Base-by-base conservation (phyloP, 1,140 invertebrate genomes). In the Panagrolaimus sp. region DNA sequence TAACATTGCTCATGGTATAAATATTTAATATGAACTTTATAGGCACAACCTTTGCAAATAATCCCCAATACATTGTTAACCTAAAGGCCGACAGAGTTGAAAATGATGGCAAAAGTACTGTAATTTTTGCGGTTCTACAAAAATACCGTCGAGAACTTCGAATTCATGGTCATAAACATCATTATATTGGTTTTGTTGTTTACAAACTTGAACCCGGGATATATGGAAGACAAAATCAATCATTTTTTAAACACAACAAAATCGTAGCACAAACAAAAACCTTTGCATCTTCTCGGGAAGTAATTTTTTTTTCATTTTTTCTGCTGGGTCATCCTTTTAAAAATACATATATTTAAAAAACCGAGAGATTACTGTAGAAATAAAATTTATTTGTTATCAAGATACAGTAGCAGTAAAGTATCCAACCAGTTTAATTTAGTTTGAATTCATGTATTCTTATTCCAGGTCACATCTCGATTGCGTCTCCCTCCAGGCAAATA, bases 101-200 rank as follows among this genome's bases (percentile, higher is more conserved):
- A 73, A 78, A 84, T 21, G 86, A 86, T 67, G 89, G 90, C 70
- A 90, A 92, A 67, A 97, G 94, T 86, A 98, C 95, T 0, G 89
- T 88, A 21, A 94, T 98, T 76, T 88, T 96, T 32, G 94, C 91
- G 0, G 84, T 97, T 1, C 87, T 89, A 82, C 88, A 89, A 80
- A 89, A 89, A 73, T 96, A 98, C 86, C 87, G 93, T 71, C 88
- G 95, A 78, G 90, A 93, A 28, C 91, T 94, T 76, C 88, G 91
- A 17, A 90, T 90, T 80, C 89, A 91, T 83, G 94, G 94, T 15
- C 87, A 91, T 43, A 94, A 98, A 81, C 91, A 92, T 81, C 87
- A 97, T 7, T 95, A 94, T n/a, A 91, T 98, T 77, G 95, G 95
- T 65, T 98, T 96, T 85, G 92, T 92, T 7, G 89, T 98, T 77